Base-by-base conservation (phyloP, 53 echinoderm and acorn worm species). In the Pentamera pediparva region DNA sequence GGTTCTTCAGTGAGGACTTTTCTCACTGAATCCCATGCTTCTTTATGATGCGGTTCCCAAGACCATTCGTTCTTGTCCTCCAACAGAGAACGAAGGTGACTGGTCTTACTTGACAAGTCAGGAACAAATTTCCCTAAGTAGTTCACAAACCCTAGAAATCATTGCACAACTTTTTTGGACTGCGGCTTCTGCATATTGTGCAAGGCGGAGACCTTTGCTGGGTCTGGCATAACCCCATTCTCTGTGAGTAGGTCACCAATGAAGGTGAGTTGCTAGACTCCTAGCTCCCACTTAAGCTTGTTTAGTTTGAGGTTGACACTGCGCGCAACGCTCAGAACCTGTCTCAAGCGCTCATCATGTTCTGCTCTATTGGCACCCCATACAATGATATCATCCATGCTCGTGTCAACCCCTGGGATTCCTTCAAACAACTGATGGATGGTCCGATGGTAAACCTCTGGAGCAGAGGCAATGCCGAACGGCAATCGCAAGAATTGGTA, bases 371-470 rank as follows among this genome's bases (percentile, higher is more conserved):
- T 75, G 35, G 58, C 22, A 10, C 82, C 89, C 78, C 82, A 85
- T 19, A 89, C 75, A 37, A 82, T 76, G 47, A 90, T 90, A 52
- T 76, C 76, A 76, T 81, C 81, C 76, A 76, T 77, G 17, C 50
- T 65, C 6, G 65, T 65, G 13, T 65, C 62, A 31, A 83, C 83
- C 37, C 88, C 83, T 32, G 50, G 36, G 13, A 72, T 35, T 8
- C 62, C 54, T 13, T 70, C 79, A 50, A 87, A 83, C 19, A 83
- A 7, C 5, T 74, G 40, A 64, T 79, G 69, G 5, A 79, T 75
- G 4, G 56, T 78, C n/a, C 61, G 27, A 25, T 82, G 82, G 37
- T 83, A 86, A 25, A 69, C 81, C 55, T 86, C 81, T 47, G 86
- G 81, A 26, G 86, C 86, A 40, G 45, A 76, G 27, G 39, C 39